These are phyloP conservation scores for Channa striata DNA, from an alignment of 2,797 vertebrate species.

Conservation along the genomic window DNA sequence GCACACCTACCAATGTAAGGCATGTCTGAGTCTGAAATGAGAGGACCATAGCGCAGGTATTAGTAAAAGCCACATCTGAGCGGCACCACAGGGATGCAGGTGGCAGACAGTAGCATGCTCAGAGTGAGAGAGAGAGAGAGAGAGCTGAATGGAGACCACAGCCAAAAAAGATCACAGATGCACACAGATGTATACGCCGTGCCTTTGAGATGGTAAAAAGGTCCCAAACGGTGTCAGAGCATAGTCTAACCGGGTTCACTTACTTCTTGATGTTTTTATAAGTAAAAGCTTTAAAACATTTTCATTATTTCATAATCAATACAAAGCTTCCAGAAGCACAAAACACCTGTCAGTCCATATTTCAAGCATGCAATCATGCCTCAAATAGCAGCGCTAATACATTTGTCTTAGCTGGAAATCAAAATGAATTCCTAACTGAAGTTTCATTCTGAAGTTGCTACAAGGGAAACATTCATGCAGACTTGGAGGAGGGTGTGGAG, in stretches of 20 bases:
- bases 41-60: slow-evolving; percentile 56
- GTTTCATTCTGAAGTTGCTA: slow-evolving; percentile 42
- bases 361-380: slow-evolving; percentile 17
- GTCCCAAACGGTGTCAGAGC: neutral
- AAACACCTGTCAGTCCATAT: neutral
- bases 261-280: neutral
- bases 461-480: slow-evolving; percentile 72
- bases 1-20: slow-evolving; percentile 46
- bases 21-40: slow-evolving; percentile 63
- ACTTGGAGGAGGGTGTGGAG: slow-evolving; percentile 71
- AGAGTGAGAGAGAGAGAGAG: slow-evolving; percentile 29
- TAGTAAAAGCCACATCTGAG: slow-evolving; percentile 78
- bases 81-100: slow-evolving; percentile 65
- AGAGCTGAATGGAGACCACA: slow-evolving; percentile 55
- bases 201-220: slow-evolving; percentile 42
- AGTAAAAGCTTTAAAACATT: neutral
- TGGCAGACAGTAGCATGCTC: slow-evolving; percentile 56
- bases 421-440: slow-evolving; percentile 62
- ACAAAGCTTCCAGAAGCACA: slow-evolving; percentile 2
- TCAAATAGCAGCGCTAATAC: slow-evolving; percentile 37
- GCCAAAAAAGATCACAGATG: slow-evolving; percentile 60
- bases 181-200: slow-evolving; percentile 33
- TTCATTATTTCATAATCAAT: neutral
- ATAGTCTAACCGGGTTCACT: neutral
- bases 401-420: slow-evolving; percentile 39